phyloP scores from a whole-genome alignment of 2,797 vertebrate species.

The Hydrophis major region DNA sequence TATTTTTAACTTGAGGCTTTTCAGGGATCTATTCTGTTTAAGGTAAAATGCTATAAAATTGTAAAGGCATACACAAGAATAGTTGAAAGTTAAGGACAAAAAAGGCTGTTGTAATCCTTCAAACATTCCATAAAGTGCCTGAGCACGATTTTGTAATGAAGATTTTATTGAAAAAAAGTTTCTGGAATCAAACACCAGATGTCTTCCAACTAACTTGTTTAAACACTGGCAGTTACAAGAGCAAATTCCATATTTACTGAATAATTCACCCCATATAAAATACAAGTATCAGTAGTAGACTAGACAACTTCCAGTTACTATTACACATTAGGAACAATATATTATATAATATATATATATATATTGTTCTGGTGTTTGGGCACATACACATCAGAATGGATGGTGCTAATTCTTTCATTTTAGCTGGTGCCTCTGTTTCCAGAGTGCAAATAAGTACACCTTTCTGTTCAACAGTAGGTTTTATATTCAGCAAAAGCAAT shows the following conservation, averaged over 20 bases:
- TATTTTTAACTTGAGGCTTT: slow-evolving; percentile 2
- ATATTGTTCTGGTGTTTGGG: background rate
- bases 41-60: slow-evolving; percentile 1
- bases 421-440: slow-evolving; percentile 39
- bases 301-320: slow-evolving; percentile 47
- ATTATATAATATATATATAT: background rate
- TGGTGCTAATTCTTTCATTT: slow-evolving; percentile 38
- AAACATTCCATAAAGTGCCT: slow-evolving; percentile 20
- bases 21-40: background rate
- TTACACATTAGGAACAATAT: slow-evolving; percentile 48
- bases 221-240: background rate
- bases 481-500: slow-evolving; percentile 32
- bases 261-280: slow-evolving; percentile 32
- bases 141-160: slow-evolving; percentile 23
- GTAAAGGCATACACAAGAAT: background rate
- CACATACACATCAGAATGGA: background rate
- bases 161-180: slow-evolving; percentile 27
- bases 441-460: slow-evolving; percentile 43
- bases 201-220: slow-evolving; percentile 5
- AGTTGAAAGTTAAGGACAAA: background rate
- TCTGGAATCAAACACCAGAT: slow-evolving; percentile 1
- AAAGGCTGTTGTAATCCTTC: background rate
- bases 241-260: background rate
- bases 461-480: background rate
- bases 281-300: slow-evolving; percentile 40